Conservation (phyloP, 2,113 vertebrate genomes). For the Chunga burmeisteri region DNA sequence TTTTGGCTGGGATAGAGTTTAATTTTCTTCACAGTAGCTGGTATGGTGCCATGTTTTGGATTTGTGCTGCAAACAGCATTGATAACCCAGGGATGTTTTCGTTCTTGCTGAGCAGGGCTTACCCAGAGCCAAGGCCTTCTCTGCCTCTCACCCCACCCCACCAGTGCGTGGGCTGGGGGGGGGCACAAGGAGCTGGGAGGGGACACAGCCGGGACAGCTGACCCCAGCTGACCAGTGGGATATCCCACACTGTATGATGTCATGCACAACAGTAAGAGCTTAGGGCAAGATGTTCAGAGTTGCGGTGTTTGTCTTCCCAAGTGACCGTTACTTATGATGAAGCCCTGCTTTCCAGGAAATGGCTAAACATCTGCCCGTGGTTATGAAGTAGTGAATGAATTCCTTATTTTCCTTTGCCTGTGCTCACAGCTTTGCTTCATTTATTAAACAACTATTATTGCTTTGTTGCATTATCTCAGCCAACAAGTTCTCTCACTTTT, state of each 20-base stretch:
- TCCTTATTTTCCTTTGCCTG: background rate
- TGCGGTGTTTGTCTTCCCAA: background rate
- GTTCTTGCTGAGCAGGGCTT: background rate
- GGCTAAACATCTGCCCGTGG: background rate
- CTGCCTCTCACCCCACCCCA: background rate
- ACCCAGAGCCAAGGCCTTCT: background rate
- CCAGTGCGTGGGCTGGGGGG: background rate
- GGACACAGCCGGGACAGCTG: background rate
- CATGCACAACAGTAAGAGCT: background rate
- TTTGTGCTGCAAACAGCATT: background rate
- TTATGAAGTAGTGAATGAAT: background rate
- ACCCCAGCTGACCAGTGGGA: background rate
- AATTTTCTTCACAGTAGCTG: background rate
- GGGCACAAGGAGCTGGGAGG: background rate
- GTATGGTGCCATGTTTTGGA: background rate
- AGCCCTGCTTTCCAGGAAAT: background rate
- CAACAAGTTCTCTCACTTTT: fast-evolving
- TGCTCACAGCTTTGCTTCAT: background rate
- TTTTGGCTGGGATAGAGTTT: background rate
- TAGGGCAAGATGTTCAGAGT: background rate
- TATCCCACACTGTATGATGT: background rate
- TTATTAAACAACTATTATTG: background rate
- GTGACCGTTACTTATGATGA: background rate
- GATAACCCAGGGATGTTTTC: background rate
- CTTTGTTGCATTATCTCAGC: background rate